Evolutionary conservation across 2,113 vertebrate species (phyloP).

Genomic region (Lathamus discolor): DNA sequence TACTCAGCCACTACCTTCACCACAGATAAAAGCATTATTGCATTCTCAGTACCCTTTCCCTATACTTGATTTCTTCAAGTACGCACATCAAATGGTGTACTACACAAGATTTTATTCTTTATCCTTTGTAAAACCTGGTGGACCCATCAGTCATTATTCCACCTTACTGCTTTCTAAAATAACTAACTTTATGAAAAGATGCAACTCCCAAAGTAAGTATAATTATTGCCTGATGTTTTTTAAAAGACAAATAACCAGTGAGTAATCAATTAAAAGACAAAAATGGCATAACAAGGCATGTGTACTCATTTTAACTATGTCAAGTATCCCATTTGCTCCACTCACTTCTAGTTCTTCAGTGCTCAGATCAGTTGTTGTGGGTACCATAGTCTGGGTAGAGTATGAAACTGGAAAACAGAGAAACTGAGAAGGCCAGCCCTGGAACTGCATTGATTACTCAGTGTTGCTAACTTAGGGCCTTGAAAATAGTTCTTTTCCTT

Average conservation of each 20-base stretch:
- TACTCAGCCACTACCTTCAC: background rate
- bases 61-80: background rate
- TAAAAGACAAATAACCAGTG: background rate
- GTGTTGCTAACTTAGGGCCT: background rate
- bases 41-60: background rate
- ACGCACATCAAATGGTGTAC: background rate
- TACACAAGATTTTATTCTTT: background rate
- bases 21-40: background rate
- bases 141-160: background rate
- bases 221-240: background rate
- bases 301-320: background rate
- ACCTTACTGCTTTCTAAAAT: background rate
- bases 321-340: background rate
- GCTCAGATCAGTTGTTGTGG: background rate
- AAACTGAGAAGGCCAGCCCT: background rate
- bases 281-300: background rate
- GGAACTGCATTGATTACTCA: background rate
- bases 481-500: background rate
- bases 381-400: rapidly evolving
- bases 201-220: background rate
- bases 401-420: background rate
- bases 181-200: background rate
- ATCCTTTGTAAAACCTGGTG: background rate
- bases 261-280: background rate
- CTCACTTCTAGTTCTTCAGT: background rate